Conservation (phyloP, 2,113 vertebrate species). For the Propithecus coquereli region DNA sequence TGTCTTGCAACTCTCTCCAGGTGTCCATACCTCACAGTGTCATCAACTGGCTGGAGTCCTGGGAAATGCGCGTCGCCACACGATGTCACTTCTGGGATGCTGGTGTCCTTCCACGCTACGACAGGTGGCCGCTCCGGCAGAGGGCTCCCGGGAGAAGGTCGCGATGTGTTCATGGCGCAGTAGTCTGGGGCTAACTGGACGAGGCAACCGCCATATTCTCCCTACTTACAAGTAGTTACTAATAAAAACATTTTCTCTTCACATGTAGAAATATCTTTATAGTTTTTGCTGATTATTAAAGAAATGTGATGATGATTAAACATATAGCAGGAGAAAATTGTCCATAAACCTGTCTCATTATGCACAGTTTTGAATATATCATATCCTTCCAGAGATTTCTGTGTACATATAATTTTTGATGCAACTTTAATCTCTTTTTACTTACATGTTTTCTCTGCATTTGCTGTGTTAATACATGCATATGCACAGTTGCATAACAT, state of each 20-base stretch:
- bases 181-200: not conserved
- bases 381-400: not conserved
- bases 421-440: not conserved
- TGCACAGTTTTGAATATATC: not conserved
- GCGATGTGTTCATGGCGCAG: accelerated
- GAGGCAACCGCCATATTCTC: not conserved
- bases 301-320: not conserved
- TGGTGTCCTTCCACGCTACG: not conserved
- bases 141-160: not conserved
- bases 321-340: too few species aligned
- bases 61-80: accelerated
- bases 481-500: not conserved
- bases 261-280: not conserved
- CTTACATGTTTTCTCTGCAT: not conserved
- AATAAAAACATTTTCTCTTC: not conserved
- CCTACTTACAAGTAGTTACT: not conserved
- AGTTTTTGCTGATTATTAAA: not conserved
- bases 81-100: not conserved
- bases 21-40: not conserved
- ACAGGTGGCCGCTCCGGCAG: accelerated
- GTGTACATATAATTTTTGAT: not conserved
- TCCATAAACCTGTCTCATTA: not conserved
- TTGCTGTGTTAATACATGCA: not conserved
- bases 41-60: too few species aligned
- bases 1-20: not conserved